phyloP scores from a whole-genome alignment of 2,888 invertebrate genomes.

The Campoplex nolae region DNA sequence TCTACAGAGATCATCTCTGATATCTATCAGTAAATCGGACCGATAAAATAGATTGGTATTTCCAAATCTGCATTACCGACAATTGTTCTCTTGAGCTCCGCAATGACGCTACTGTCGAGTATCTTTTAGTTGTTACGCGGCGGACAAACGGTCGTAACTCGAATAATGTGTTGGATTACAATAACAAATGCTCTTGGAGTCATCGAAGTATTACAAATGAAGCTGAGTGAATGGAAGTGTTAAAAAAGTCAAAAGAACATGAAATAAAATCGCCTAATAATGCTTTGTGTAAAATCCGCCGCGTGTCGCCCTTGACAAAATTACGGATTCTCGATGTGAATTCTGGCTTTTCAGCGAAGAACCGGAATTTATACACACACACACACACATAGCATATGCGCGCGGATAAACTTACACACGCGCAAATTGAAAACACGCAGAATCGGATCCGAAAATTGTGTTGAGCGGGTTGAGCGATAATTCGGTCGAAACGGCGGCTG shows the following conservation, averaged over 20 bases:
- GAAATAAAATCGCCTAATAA: neutral
- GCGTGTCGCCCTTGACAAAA: slow-evolving; percentile 56
- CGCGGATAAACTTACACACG: neutral
- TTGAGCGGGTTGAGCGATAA: slow-evolving; percentile 31
- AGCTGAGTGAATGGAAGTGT: neutral
- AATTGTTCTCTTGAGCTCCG: neutral
- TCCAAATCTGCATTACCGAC: neutral
- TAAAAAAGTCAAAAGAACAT: neutral
- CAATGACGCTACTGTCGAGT: neutral
- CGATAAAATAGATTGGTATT: neutral
- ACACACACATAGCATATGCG: neutral
- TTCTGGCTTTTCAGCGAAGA: slow-evolving; percentile 8
- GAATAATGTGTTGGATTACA: neutral
- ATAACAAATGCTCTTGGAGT: neutral
- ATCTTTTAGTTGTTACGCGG: slow-evolving; percentile 6
- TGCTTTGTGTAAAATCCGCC: slow-evolving; percentile 52
- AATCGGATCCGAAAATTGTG: slow-evolving; percentile 32
- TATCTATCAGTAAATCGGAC: neutral
- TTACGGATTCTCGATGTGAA: slow-evolving; percentile 33
- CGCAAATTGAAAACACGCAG: neutral
- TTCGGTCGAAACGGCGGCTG: slow-evolving; percentile 53
- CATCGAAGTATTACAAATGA: neutral
- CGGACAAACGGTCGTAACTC: neutral
- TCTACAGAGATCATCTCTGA: too few relatives aligned
- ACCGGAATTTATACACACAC: slow-evolving; percentile 15